Conservation (phyloP, 2,797 vertebrate genomes). For the Pipistrellus pygmaeus region DNA sequence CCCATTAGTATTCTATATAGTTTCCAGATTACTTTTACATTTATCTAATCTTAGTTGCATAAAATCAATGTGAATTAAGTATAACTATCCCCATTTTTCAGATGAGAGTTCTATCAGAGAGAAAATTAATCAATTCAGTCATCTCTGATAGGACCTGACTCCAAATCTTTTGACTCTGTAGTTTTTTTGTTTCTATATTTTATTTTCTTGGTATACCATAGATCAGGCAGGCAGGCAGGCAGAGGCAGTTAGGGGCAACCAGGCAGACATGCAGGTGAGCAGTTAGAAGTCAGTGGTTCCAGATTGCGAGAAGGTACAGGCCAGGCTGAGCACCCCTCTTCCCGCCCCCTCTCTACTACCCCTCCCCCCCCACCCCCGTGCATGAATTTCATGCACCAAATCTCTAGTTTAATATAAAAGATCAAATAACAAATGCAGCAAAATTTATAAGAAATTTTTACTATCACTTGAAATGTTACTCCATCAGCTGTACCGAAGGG, state of each 20-base stretch:
- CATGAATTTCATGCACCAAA: too few relatives aligned
- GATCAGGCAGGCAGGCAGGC: too few relatives aligned
- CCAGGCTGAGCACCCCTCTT: too few relatives aligned
- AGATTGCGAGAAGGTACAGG: too few relatives aligned
- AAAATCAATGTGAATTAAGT: neutral
- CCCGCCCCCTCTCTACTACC: too few relatives aligned
- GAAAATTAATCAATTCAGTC: neutral
- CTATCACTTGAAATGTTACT: neutral
- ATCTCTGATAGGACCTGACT: neutral
- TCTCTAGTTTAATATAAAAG: neutral
- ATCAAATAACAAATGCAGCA: neutral
- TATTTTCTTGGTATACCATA: neutral
- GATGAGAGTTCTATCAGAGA: neutral
- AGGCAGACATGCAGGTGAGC: too few relatives aligned
- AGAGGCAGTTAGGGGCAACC: too few relatives aligned
- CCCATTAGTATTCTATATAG: neutral
- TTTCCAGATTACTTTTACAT: neutral
- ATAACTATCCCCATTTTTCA: neutral
- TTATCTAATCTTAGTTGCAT: neutral
- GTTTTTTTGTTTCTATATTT: neutral
- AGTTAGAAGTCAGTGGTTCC: too few relatives aligned
- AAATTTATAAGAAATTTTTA: constrained; percentile 15
- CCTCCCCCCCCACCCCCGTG: too few relatives aligned
- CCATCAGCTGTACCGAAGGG: neutral
- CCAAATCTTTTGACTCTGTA: neutral